Evolutionary conservation across 2,113 vertebrate genomes (phyloP).

Genomic region (Leiothrix lutea): DNA sequence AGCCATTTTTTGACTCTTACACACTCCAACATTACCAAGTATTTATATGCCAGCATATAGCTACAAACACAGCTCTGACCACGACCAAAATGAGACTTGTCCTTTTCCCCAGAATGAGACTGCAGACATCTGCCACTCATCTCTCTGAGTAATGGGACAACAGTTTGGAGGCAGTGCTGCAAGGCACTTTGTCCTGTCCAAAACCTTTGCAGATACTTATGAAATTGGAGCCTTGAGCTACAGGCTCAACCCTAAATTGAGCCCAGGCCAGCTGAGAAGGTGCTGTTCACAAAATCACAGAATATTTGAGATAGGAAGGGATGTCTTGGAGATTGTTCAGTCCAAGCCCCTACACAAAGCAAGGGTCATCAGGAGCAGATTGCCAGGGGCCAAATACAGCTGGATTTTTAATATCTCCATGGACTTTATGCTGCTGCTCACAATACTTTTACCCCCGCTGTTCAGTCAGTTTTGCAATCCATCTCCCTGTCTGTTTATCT

Average conservation of each 20-base stretch:
- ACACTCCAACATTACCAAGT: background rate
- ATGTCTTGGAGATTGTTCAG: background rate
- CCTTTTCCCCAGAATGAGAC: background rate
- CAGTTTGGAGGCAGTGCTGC: background rate
- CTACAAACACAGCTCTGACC: background rate
- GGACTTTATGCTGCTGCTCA: background rate
- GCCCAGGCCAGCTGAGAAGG: background rate
- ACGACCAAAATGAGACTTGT: background rate
- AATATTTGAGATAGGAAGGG: background rate
- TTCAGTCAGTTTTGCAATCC: background rate
- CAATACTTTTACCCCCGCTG: accelerated
- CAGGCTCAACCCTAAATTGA: background rate
- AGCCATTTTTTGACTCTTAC: background rate
- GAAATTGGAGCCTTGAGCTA: background rate
- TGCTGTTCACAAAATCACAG: background rate
- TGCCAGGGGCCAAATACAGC: background rate
- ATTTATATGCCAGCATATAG: background rate
- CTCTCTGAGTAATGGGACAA: background rate
- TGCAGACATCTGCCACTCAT: too few relatives aligned
- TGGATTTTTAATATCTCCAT: background rate
- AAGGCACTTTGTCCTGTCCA: background rate
- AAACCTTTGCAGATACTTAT: background rate
- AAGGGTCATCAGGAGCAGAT: background rate
- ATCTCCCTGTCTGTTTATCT: background rate
- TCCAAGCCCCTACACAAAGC: background rate